Percentiles rank a stretch among this genome's conserved stretches.
phyloP scores from a whole-genome alignment of 2,888 invertebrate species.

The Torymus texanus region DNA sequence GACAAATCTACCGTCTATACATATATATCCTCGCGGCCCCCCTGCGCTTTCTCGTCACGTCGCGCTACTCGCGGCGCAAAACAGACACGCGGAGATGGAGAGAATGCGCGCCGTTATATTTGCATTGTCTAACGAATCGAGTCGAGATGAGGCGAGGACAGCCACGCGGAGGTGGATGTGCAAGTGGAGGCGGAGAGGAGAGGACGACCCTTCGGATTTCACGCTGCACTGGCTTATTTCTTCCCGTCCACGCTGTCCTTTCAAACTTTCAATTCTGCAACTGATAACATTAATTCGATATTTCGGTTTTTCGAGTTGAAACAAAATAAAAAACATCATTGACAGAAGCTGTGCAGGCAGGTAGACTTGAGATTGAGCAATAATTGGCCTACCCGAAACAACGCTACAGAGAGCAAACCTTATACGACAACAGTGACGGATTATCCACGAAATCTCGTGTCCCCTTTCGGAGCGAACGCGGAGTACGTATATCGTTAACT shows the following conservation, averaged over 20 bases:
- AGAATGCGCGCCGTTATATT: conserved; percentile 9
- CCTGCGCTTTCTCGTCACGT: not conserved
- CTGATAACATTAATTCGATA: too few relatives aligned
- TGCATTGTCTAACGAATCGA: conserved; percentile 38
- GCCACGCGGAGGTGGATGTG: not conserved
- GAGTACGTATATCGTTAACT: conserved; percentile 32
- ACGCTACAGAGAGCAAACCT: not conserved
- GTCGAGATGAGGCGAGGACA: not conserved
- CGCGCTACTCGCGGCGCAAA: too few relatives aligned
- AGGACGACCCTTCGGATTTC: conserved; percentile 14
- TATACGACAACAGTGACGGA: conserved; percentile 31
- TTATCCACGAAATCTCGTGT: conserved; percentile 15
- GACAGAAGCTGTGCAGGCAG: too few relatives aligned
- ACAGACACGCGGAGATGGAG: not conserved
- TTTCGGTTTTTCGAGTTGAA: too few relatives aligned
- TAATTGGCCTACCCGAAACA: not conserved
- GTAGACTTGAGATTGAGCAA: too few relatives aligned
- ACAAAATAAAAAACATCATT: too few relatives aligned
- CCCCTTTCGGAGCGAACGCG: not conserved
- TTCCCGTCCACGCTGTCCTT: too few relatives aligned
- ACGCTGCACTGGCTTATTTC: not conserved
- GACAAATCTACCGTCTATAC: too few relatives aligned
- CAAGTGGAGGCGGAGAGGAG: not conserved
- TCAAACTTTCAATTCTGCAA: too few relatives aligned
- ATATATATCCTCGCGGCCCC: too few relatives aligned